Conservation (phyloP, 2,113 vertebrate species). For the Leptocoma aspasia region DNA sequence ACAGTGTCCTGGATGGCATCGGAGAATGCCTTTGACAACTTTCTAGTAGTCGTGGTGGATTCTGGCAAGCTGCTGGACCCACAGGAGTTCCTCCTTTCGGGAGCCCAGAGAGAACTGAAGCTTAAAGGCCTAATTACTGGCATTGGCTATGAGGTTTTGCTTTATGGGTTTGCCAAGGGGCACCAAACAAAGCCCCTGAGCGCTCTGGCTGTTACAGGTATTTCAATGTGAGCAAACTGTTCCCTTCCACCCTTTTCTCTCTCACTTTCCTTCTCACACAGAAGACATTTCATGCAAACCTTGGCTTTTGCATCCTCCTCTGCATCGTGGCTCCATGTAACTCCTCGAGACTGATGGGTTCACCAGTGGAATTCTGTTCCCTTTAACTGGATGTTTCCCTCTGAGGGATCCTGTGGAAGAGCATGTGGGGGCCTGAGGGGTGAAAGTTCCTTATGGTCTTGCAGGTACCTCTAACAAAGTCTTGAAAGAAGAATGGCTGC, state of each 20-base stretch:
- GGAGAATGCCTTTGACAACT: conserved; percentile 87
- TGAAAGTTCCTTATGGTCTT: background rate
- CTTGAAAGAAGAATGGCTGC: background rate
- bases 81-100: conserved; percentile 81
- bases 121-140: conserved; percentile 82
- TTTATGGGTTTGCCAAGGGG: conserved; percentile 88
- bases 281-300: background rate
- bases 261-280: background rate
- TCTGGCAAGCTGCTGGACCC: conserved; percentile 94
- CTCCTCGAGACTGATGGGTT: background rate
- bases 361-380: background rate
- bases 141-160: conserved; percentile 83
- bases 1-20: conserved; percentile 81
- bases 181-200: conserved; percentile 88
- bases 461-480: conserved; percentile 17
- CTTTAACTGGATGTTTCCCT: background rate
- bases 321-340: conserved; percentile 39
- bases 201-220: conserved; percentile 93
- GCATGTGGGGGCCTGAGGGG: background rate
- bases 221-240: conserved; percentile 56
- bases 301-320: conserved; percentile 59
- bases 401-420: background rate
- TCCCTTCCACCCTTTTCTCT: background rate
- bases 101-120: conserved; percentile 76
- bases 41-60: conserved; percentile 90